Evolutionary conservation across 2,888 invertebrate genomes (phyloP).

Genomic region (Pyrrhosoma nymphula): DNA sequence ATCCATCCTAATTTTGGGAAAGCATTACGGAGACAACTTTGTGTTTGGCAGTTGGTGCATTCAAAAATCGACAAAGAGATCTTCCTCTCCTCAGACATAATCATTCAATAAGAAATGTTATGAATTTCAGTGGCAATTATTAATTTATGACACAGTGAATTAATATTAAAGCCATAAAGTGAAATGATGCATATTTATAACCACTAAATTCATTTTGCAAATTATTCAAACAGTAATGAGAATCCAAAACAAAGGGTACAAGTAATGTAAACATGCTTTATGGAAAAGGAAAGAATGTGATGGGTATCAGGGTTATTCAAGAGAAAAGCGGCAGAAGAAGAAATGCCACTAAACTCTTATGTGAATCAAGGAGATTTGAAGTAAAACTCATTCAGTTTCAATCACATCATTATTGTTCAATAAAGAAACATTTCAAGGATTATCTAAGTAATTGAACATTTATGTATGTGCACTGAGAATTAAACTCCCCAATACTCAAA

Average conservation of each 20-base stretch:
- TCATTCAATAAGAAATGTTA: neutral
- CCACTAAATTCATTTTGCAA: too few species aligned
- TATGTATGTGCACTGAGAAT: neutral
- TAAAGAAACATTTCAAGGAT: neutral
- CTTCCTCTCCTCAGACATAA: neutral
- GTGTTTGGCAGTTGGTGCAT: neutral
- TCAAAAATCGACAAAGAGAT: neutral
- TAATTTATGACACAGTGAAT: too few species aligned
- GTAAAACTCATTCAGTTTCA: neutral
- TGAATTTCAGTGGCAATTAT: too few species aligned
- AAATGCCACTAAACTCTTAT: neutral
- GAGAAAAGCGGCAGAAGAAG: neutral
- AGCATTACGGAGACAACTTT: neutral
- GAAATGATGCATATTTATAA: too few species aligned
- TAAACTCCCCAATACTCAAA: slow-evolving; percentile 45
- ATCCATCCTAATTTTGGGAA: neutral
- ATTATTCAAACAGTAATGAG: too few species aligned
- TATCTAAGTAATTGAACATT: neutral
- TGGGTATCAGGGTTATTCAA: neutral
- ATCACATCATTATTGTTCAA: neutral
- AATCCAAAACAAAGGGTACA: too few species aligned
- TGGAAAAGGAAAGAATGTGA: neutral
- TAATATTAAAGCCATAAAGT: too few species aligned
- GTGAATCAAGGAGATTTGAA: neutral
- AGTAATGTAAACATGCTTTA: neutral